Percentiles rank a stretch among this genome's conserved stretches.
Conservation (phyloP, 1,140 invertebrate genomes). For the Drosophila mayri region DNA sequence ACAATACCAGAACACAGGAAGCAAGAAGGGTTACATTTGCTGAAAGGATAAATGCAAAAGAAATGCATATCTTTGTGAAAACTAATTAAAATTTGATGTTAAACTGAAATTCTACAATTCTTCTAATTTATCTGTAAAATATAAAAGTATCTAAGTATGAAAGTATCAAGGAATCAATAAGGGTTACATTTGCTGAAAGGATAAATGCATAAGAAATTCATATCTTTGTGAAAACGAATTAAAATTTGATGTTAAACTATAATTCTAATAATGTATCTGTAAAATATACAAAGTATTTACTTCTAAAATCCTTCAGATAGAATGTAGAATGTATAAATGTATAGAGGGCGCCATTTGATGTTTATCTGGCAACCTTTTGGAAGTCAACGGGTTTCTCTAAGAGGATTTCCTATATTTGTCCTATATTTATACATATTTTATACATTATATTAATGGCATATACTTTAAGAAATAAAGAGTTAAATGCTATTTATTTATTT, state of each 20-base stretch:
- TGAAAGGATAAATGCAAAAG: too few species aligned
- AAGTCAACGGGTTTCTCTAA: background rate
- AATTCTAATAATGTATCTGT: background rate
- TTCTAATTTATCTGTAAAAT: background rate
- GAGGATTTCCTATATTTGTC: too few species aligned
- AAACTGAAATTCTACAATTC: too few species aligned
- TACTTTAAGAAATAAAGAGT: background rate
- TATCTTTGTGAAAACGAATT: background rate
- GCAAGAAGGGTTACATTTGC: background rate
- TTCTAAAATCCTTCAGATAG: background rate
- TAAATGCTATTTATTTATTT: background rate
- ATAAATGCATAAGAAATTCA: background rate
- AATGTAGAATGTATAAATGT: slow-evolving; percentile 17
- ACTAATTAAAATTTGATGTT: background rate
- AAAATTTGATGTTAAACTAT: background rate
- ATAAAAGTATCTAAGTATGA: background rate
- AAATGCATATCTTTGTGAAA: background rate
- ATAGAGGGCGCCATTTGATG: slow-evolving; percentile 15
- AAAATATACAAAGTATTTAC: slow-evolving; percentile 3
- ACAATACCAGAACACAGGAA: too few species aligned
- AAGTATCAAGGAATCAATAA: background rate
- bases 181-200: background rate
- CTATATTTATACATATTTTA: background rate
- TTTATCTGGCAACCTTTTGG: slow-evolving; percentile 3
- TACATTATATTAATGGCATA: background rate